Evolutionary conservation across 2,888 invertebrate species (phyloP), one percentile per base, ranked within the genome.

Genomic region (Stomorhina lunata): DNA sequence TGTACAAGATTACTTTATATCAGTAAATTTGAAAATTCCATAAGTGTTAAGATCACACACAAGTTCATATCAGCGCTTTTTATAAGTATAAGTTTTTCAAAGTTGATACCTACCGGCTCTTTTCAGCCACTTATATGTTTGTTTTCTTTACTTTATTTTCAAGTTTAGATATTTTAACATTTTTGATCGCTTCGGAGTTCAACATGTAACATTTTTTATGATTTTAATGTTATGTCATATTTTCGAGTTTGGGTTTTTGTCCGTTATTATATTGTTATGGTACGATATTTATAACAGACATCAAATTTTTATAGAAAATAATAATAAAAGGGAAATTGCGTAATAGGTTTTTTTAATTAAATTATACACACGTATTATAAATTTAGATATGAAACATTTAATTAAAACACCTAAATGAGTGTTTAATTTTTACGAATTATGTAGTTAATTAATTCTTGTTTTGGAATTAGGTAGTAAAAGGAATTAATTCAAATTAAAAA

Each of bases 141-240:
- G 25, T 17, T n/a, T 63, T 15, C 10, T 22, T 61, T 73, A 22
- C 43, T 59, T 27, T 25, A 37, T 48, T 15, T 43, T 29, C 27
- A 15, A 17, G 55, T 15, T 15, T 27, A 20, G 25, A 7, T 27
- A 32, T 43, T 45, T 71, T 27, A 37, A 20, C 55, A 34, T n/a
- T n/a, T 59, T 34, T 59, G 25, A 37, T 59, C 25, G 63, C 45
- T 34, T 73, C 32, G 32, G 61, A 66, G 69, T 71, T 71, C 71
- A 76, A 57, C 76, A 71, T 76, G 50, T 81, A 76, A 81, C 57
- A 71, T 29, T 81, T 71, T 80, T 80, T 43, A 32, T 63, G 25
- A 20, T 50, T 43, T 43, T 50, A 32, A 71, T 66, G 71, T 76
- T 76, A 81, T 81, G 66, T 81, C 80, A 81, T 75, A 34, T 43